phyloP scores from a whole-genome alignment of 2,113 vertebrate genomes.

The Dipodomys stephensi region DNA sequence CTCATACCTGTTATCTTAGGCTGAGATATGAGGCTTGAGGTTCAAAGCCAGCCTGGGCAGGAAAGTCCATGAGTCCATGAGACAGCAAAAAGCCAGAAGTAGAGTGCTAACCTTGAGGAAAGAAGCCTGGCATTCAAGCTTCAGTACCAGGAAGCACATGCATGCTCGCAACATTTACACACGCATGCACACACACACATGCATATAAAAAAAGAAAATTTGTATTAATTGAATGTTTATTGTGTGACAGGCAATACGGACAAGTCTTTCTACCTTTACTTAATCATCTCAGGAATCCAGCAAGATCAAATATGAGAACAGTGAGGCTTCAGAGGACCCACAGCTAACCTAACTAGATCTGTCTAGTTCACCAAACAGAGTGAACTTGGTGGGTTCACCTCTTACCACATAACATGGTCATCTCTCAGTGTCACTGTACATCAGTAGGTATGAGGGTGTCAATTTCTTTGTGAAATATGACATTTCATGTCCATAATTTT shows the following conservation, averaged over 20 bases:
- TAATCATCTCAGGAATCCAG: slow-evolving; percentile 9
- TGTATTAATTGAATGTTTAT: background rate
- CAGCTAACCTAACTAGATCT: background rate
- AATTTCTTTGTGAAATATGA: slow-evolving; percentile 37
- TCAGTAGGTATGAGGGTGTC: background rate
- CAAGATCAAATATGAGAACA: background rate
- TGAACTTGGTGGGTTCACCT: background rate
- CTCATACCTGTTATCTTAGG: no score
- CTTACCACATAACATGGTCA: background rate
- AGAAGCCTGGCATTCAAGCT: no score
- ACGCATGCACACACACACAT: background rate
- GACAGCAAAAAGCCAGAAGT: no score
- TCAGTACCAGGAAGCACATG: no score
- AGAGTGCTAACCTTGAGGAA: no score
- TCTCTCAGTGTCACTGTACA: background rate
- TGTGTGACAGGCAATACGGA: background rate
- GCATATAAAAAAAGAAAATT: background rate
- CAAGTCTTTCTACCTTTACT: background rate
- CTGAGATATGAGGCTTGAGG: no score
- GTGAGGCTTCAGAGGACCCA: background rate
- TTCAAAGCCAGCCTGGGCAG: no score
- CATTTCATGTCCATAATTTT: slow-evolving; percentile 8
- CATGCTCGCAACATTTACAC: no score
- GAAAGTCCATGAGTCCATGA: no score
- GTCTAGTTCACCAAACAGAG: background rate